phyloP scores from a whole-genome alignment of 1,140 invertebrate genomes.

The Scaptomyza graminum region DNA sequence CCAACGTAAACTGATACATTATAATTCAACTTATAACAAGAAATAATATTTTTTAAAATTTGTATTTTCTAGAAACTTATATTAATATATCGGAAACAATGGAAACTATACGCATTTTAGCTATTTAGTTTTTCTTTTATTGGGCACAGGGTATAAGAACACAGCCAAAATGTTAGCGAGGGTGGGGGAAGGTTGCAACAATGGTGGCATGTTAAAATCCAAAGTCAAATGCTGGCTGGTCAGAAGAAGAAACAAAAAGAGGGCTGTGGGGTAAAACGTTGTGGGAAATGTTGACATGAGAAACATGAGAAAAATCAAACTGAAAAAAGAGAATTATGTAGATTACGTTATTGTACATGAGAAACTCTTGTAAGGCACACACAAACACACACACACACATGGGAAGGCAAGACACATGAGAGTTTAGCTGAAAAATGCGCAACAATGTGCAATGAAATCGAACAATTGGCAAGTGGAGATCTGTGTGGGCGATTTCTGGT shows the following conservation, averaged over 20 bases:
- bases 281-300: conserved; percentile 75
- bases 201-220: conserved; percentile 29
- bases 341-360: conserved; percentile 79
- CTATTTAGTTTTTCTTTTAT: neutral
- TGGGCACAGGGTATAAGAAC: conserved; percentile 8
- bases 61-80: no score
- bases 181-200: neutral
- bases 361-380: conserved; percentile 65
- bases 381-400: conserved; percentile 10
- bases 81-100: neutral
- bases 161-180: conserved; percentile 18
- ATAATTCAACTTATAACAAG: no score
- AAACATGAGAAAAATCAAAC: conserved; percentile 75
- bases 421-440: conserved; percentile 54
- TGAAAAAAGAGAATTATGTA: conserved; percentile 76
- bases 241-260: conserved; percentile 24
- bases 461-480: conserved; percentile 65
- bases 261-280: conserved; percentile 47
- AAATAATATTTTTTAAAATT: no score
- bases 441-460: conserved; percentile 77
- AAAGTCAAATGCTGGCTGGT: conserved; percentile 65
- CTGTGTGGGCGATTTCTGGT: conserved; percentile 35
- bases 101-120: neutral
- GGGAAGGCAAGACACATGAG: conserved; percentile 27
- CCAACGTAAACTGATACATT: no score